Percentiles rank a stretch among this genome's conserved stretches.
These are phyloP conservation scores for Murina feae DNA, from an alignment of 2,113 vertebrate genomes.

Conservation along the genomic window DNA sequence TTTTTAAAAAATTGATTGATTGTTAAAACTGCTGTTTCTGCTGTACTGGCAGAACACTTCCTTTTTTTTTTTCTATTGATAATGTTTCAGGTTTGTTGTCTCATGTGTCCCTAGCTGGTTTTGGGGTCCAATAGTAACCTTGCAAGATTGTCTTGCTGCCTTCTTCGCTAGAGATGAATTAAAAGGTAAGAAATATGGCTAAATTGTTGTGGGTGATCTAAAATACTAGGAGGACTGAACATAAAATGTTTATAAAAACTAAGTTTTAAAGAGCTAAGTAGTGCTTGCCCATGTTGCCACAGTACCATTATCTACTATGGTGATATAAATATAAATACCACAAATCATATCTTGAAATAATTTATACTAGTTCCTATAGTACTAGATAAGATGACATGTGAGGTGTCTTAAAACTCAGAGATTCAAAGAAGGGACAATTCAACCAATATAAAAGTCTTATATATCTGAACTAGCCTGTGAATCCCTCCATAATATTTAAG, in stretches of 20 bases:
- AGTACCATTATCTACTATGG: not conserved
- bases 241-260: not conserved
- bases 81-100: constrained; percentile 85
- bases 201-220: not conserved
- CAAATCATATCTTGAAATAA: not conserved
- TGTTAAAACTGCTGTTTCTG: constrained; percentile 76
- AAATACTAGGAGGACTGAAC: not conserved
- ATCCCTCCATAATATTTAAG: not conserved
- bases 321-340: not conserved
- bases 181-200: constrained; percentile 87
- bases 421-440: not conserved
- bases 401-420: not conserved
- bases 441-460: not conserved
- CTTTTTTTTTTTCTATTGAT: constrained; percentile 80
- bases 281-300: not conserved
- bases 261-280: not conserved
- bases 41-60: constrained; percentile 80
- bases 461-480: not conserved
- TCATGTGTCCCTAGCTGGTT: constrained; percentile 93
- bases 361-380: not conserved
- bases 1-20: not conserved
- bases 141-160: constrained; percentile 98
- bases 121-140: constrained; percentile 98
- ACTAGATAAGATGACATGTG: not conserved
- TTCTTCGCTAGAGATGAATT: constrained; percentile 98